phyloP scores from a whole-genome alignment of 2,113 vertebrate genomes.

The Monopterus albus region DNA sequence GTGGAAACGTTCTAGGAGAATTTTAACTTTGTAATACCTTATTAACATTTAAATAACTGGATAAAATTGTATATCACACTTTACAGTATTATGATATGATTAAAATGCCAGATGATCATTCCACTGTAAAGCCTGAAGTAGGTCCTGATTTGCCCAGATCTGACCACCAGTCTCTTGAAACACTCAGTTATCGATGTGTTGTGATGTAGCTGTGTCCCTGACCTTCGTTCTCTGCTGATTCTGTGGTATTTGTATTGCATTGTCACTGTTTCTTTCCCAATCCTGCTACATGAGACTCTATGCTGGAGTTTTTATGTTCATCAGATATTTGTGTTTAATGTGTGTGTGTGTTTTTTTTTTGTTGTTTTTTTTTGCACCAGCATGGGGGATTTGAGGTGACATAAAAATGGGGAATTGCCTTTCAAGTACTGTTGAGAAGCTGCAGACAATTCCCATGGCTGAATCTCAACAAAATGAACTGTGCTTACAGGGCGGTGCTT shows the following conservation, averaged over 20 bases:
- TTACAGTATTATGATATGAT: too few relatives aligned
- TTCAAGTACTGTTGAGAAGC: background rate
- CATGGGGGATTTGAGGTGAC: slow-evolving; percentile 20
- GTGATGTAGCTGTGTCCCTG: slow-evolving; percentile 53
- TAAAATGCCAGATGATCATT: too few relatives aligned
- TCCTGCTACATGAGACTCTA: slow-evolving; percentile 18
- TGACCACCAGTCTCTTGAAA: slow-evolving; percentile 46
- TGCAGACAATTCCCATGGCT: slow-evolving; percentile 10
- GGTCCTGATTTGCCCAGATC: slow-evolving; percentile 72
- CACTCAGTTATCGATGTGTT: slow-evolving; percentile 52
- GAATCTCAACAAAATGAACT: slow-evolving; percentile 36
- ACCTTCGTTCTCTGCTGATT: slow-evolving; percentile 55
- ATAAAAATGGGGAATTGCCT: slow-evolving; percentile 14
- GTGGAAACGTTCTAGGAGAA: background rate
- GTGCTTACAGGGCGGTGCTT: slow-evolving; percentile 30
- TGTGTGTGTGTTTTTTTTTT: slow-evolving; percentile 7
- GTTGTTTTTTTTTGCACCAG: background rate
- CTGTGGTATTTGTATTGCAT: slow-evolving; percentile 55
- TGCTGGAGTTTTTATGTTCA: slow-evolving; percentile 34
- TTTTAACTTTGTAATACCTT: background rate
- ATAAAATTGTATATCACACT: background rate
- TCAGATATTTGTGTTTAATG: slow-evolving; percentile 38
- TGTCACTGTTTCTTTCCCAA: slow-evolving; percentile 40
- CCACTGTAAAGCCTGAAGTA: background rate
- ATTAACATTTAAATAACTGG: background rate